Base-by-base conservation (phyloP, 1,140 invertebrate genomes). In the Drosophila navojoa region DNA sequence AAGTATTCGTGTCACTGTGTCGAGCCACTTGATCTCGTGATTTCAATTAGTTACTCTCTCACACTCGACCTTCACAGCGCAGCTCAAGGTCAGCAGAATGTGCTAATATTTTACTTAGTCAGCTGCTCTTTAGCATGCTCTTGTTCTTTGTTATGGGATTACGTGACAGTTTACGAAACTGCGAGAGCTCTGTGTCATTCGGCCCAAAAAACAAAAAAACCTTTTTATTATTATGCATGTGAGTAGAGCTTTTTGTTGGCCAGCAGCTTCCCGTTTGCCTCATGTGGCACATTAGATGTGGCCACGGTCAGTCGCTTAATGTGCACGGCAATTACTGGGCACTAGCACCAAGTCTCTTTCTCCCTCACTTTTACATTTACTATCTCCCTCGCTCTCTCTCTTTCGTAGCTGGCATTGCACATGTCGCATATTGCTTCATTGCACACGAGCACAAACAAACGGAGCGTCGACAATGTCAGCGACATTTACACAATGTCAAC, bases 401-500 rank as follows among this genome's bases (percentile, higher is more conserved):
- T 16, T n/a, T 11, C 13, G 9, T 35, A 35, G 32, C 40, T 68
- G 44, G 49, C 54, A 22, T 57, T 50, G 55, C 66, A 66, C 67
- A 76, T 40, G 55, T 61, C 49, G 64, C 60, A 76, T 55, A 54
- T 40, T 73, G 77, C 77, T 74, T 75, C 77, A 79, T 76, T 77
- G 81, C 79, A 77, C 79, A 79, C 69, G 62, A 57, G 54, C 27
- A 67, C 40, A 73, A 71, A 80, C 49, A 75, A 40, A 50, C 45
- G 32, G 44, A 49, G 13, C 16, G 54, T 63, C 77, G 79, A 77
- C 73, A 81, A 81, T 81, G 79, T 81, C 63, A 72, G 74, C 79
- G 79, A 70, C 79, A 74, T 81, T 77, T 81, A 74, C 79, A 81
- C 79, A 81, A 69, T 81, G 79, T 81, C 79, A 81, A 81, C 79